Evolutionary conservation across 2,113 vertebrate species (phyloP).

Genomic region (Saccopteryx bilineata): DNA sequence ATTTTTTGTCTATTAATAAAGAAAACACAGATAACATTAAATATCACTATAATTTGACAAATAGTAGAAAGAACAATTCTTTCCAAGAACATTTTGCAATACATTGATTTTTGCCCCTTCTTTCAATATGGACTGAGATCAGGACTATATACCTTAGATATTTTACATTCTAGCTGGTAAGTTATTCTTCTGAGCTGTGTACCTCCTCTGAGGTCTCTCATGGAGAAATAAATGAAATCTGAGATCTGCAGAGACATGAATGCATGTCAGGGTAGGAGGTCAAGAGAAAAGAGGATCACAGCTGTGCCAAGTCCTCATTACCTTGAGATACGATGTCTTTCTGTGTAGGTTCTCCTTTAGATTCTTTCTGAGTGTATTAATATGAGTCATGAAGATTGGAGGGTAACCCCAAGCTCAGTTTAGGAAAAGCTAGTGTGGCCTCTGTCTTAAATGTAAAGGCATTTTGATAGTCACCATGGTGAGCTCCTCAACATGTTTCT

Average conservation of each 20-base stretch:
- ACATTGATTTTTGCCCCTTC: not conserved
- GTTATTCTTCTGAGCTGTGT: not conserved
- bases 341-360: not conserved
- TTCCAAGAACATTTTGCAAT: not conserved
- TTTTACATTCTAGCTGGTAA: not conserved
- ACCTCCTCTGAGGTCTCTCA: not conserved
- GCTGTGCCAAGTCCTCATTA: not conserved
- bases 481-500: not conserved
- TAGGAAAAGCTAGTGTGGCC: not conserved
- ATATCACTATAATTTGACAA: not conserved
- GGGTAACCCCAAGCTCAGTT: not conserved
- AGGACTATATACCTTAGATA: not conserved
- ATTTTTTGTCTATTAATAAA: not conserved
- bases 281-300: not conserved
- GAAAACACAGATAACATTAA: not conserved
- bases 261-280: not conserved
- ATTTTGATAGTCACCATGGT: conserved; percentile 30
- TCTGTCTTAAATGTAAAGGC: conserved; percentile 34
- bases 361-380: not conserved
- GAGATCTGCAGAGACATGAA: not conserved
- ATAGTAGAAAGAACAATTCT: not conserved
- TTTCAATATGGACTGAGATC: not conserved
- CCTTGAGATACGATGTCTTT: conserved; percentile 8
- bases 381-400: not conserved
- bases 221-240: not conserved